Evolutionary conservation across 1,140 invertebrate species (phyloP).

Genomic region (Glomeris maerens): DNA sequence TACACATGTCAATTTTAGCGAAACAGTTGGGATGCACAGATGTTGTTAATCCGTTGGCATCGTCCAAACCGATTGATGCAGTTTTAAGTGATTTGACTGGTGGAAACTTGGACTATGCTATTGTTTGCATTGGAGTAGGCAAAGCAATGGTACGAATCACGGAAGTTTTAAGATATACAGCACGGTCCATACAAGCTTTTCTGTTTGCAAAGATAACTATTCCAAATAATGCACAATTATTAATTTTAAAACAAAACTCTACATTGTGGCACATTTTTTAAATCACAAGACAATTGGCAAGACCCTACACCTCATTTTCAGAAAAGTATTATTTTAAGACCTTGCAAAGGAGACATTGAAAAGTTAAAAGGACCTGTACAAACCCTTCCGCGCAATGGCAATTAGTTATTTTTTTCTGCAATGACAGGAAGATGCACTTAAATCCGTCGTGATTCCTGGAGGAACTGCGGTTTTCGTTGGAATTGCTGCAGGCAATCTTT

Average conservation of each 20-base stretch:
- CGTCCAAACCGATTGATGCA: neutral
- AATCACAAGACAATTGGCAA: neutral
- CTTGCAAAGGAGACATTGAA: too few species aligned
- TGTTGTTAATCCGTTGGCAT: neutral
- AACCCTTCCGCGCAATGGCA: too few species aligned
- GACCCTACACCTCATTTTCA: neutral
- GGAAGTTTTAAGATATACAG: too few species aligned
- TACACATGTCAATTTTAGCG: neutral
- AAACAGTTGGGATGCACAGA: neutral
- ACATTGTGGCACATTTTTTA: neutral
- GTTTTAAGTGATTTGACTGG: neutral
- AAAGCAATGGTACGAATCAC: too few species aligned
- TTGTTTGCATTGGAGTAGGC: slow-evolving; percentile 1
- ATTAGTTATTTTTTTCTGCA: neutral
- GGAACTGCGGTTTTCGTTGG: neutral
- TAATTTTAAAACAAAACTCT: too few species aligned
- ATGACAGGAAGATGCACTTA: neutral
- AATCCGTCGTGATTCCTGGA: neutral
- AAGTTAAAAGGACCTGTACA: too few species aligned
- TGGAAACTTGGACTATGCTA: neutral
- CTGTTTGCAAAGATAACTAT: too few species aligned
- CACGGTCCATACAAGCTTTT: too few species aligned
- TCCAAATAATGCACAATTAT: too few species aligned
- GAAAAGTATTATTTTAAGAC: too few species aligned
- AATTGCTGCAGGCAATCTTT: neutral